phyloP scores from a whole-genome alignment of 2,797 vertebrate species.

The Ispidina picta region DNA sequence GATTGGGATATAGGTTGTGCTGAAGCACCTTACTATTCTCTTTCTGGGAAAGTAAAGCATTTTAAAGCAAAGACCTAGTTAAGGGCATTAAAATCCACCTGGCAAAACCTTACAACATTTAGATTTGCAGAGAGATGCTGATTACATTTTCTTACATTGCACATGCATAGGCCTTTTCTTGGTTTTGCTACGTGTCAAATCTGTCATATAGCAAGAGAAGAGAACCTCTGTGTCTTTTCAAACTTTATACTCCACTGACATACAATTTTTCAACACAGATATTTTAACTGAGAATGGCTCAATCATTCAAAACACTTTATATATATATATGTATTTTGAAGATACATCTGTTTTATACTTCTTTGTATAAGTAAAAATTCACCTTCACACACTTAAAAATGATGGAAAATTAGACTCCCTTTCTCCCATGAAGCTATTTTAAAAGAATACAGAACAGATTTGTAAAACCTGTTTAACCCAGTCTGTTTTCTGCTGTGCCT shows the following conservation, averaged over 20 bases:
- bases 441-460: neutral
- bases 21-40: neutral
- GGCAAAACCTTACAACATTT: neutral
- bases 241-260: neutral
- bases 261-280: neutral
- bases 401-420: neutral
- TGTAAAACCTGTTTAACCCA: conserved; percentile 18
- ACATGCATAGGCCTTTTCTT: neutral
- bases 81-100: neutral
- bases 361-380: neutral
- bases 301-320: neutral
- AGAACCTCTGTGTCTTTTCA: neutral
- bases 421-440: neutral
- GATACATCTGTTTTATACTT: neutral
- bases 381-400: neutral
- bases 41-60: neutral
- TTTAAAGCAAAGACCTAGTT: neutral
- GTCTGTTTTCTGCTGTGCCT: neutral
- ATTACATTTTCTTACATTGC: neutral
- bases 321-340: neutral
- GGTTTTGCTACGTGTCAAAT: neutral
- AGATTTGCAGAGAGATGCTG: neutral
- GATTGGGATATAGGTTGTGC: neutral
- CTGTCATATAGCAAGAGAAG: accelerated
- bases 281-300: neutral